Percentiles rank a stretch among this genome's conserved stretches.
Conservation (phyloP, 2,888 invertebrate genomes). For the Coenonympha glycerion region DNA sequence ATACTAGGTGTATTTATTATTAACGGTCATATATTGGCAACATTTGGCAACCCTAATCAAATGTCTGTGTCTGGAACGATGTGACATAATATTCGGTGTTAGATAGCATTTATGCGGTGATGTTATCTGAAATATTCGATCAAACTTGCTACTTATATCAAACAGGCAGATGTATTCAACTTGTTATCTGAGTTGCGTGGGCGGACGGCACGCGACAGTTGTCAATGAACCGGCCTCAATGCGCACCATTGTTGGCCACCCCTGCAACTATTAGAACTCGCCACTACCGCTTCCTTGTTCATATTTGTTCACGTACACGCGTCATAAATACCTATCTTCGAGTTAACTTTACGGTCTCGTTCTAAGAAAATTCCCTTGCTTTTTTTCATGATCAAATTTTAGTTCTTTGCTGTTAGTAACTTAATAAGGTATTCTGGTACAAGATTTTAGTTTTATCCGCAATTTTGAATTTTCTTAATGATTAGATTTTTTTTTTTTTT, state of each 20-base stretch:
- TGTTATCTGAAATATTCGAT: constrained; percentile 29
- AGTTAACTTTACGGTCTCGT: neutral
- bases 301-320: constrained; percentile 41
- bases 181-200: constrained; percentile 71
- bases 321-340: constrained; percentile 14
- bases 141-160: constrained; percentile 49
- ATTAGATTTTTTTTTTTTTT: too few relatives aligned
- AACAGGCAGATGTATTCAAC: constrained; percentile 68
- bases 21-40: too few relatives aligned
- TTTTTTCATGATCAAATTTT: neutral
- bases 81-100: constrained; percentile 27
- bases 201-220: constrained; percentile 54
- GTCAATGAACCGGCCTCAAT: constrained; percentile 65
- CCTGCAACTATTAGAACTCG: constrained; percentile 52
- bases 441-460: too few relatives aligned
- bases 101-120: constrained; percentile 21
- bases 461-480: too few relatives aligned
- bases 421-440: too few relatives aligned
- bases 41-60: constrained; percentile 9
- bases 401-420: neutral
- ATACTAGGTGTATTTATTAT: too few relatives aligned
- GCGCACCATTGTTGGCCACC: constrained; percentile 61
- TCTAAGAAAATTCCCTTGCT: neutral
- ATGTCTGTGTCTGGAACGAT: constrained; percentile 16
- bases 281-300: constrained; percentile 64